These are phyloP conservation scores for Apogon talboti DNA, from an alignment of 2,797 vertebrate genomes.

Conservation along the genomic window DNA sequence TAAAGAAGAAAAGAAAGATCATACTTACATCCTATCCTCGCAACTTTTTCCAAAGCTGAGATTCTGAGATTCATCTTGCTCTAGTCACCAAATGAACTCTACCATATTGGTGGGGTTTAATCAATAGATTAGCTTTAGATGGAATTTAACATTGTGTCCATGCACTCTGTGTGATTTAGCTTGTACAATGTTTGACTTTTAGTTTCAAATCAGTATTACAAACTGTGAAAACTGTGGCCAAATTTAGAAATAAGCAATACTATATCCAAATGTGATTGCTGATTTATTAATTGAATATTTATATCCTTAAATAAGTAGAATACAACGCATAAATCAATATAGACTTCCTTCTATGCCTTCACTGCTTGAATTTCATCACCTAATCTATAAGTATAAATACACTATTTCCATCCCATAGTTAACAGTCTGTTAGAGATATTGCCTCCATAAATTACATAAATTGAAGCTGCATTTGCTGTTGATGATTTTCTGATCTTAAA, in stretches of 20 bases:
- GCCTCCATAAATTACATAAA: conserved; percentile 19
- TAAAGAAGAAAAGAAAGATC: conserved; percentile 95
- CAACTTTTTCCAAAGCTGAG: conserved; percentile 97
- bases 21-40: conserved; percentile 99
- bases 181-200: conserved; percentile 50
- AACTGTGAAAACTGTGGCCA: conserved; percentile 28
- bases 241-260: conserved; percentile 42
- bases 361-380: conserved; percentile 14
- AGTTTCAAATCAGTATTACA: conserved; percentile 56
- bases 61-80: conserved; percentile 99
- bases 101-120: conserved; percentile 99
- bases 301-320: conserved; percentile 8
- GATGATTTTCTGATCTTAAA: conserved; percentile 48
- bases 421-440: conserved; percentile 28
- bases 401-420: conserved; percentile 17
- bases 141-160: conserved; percentile 97
- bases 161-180: conserved; percentile 89
- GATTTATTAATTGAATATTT: conserved; percentile 20
- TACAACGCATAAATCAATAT: conserved; percentile 26
- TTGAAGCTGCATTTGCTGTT: conserved; percentile 41
- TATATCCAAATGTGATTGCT: conserved; percentile 19
- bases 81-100: conserved; percentile 99
- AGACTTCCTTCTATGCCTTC: conserved; percentile 6
- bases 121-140: conserved; percentile 99
- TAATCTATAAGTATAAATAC: conserved; percentile 26